Evolutionary conservation across 2,888 invertebrate species (phyloP).

Genomic region (Odontocolon sp.): DNA sequence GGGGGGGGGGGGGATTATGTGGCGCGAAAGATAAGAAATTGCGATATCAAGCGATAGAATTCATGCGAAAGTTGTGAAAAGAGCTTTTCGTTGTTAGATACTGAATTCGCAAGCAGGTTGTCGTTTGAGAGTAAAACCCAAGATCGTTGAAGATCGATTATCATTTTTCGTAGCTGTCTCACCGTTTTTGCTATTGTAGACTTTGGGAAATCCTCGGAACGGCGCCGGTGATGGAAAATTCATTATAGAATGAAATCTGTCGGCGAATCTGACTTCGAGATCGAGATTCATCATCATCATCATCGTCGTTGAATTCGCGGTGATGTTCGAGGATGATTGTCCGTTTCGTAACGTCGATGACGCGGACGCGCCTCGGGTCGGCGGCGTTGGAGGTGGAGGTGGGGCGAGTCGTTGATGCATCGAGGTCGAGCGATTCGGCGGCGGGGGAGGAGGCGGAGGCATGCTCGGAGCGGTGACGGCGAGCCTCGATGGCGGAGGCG

Average conservation of each 20-base stretch:
- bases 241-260: slow-evolving; percentile 84
- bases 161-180: slow-evolving; percentile 65
- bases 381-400: slow-evolving; percentile 70
- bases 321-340: slow-evolving; percentile 65
- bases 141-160: slow-evolving; percentile 38
- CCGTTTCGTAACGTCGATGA: slow-evolving; percentile 82
- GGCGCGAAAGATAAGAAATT: background rate
- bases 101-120: slow-evolving; percentile 35
- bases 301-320: background rate
- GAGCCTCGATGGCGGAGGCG: slow-evolving; percentile 73
- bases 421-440: slow-evolving; percentile 74
- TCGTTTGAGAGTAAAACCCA: slow-evolving; percentile 56
- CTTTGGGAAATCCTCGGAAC: slow-evolving; percentile 86
- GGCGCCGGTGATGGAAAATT: slow-evolving; percentile 88
- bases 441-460: slow-evolving; percentile 78
- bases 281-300: slow-evolving; percentile 80
- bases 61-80: background rate
- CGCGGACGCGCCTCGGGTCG: slow-evolving; percentile 72
- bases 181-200: slow-evolving; percentile 87
- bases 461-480: slow-evolving; percentile 75
- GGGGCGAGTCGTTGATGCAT: slow-evolving; percentile 66
- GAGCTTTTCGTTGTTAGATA: background rate
- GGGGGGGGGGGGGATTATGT: too few relatives aligned
- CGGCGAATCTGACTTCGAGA: slow-evolving; percentile 86
- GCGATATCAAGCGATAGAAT: background rate